These are phyloP conservation scores for Poeciliopsis infans DNA, from an alignment of 2,797 vertebrate species.

Conservation along the genomic window DNA sequence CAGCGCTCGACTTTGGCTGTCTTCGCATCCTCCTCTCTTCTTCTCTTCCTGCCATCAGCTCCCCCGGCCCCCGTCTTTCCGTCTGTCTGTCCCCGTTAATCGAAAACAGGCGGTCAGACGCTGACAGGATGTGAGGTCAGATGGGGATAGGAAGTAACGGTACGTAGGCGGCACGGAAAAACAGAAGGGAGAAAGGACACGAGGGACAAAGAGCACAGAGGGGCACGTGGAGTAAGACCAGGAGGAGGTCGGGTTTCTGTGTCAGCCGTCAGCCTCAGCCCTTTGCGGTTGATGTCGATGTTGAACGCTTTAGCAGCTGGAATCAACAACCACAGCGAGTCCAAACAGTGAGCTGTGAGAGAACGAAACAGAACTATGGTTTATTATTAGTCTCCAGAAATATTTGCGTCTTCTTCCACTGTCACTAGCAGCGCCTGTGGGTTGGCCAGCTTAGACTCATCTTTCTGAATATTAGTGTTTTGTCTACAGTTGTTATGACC, in stretches of 20 bases:
- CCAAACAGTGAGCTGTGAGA: slow-evolving; percentile 43
- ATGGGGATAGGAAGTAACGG: slow-evolving; percentile 62
- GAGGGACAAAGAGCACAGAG: slow-evolving; percentile 37
- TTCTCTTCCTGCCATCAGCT: slow-evolving; percentile 41
- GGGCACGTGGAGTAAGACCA: slow-evolving; percentile 27
- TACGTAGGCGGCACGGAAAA: slow-evolving; percentile 62
- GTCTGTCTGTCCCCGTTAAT: slow-evolving; percentile 66
- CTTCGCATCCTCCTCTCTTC: slow-evolving; percentile 15
- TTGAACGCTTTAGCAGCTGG: slow-evolving; percentile 68
- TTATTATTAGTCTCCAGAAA: slow-evolving; percentile 46
- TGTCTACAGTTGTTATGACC: neutral
- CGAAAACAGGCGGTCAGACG: slow-evolving; percentile 64
- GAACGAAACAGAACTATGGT: slow-evolving; percentile 38
- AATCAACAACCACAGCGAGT: slow-evolving; percentile 39
- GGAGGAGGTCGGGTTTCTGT: slow-evolving; percentile 44
- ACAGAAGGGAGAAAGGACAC: slow-evolving; percentile 43
- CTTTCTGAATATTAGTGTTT: slow-evolving; percentile 11
- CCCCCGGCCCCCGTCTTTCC: slow-evolving; percentile 36
- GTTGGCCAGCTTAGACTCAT: slow-evolving; percentile 4
- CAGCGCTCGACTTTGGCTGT: slow-evolving; percentile 26
- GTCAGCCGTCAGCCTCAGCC: slow-evolving; percentile 45
- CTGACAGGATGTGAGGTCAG: slow-evolving; percentile 76
- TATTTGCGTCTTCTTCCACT: slow-evolving; percentile 34
- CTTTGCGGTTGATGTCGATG: slow-evolving; percentile 51
- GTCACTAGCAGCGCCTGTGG: slow-evolving; percentile 23